Conservation (phyloP, 1,140 invertebrate species). For the Cydia amplana region DNA sequence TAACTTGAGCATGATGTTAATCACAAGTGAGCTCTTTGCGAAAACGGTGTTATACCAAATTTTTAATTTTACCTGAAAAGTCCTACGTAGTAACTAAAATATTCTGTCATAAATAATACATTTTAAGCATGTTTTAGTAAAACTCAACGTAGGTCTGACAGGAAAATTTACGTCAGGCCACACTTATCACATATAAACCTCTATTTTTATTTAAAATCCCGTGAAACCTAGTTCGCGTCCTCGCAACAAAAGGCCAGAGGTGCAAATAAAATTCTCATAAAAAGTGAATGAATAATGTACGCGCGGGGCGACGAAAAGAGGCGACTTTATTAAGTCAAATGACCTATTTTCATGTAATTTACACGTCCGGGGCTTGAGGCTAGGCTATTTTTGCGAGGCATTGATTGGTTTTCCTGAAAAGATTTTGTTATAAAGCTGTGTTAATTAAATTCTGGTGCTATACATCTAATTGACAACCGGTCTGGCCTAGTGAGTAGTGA, state of each 20-base stretch:
- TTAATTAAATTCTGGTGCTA: background rate
- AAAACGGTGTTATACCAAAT: background rate
- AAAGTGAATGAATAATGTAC: constrained; percentile 1
- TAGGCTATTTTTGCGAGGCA: background rate
- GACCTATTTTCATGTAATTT: constrained; percentile 11
- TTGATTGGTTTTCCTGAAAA: background rate
- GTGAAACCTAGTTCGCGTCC: background rate
- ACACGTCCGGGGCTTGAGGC: background rate
- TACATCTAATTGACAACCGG: too few relatives aligned
- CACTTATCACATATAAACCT: too few relatives aligned
- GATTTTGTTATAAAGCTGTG: background rate
- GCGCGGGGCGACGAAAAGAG: background rate
- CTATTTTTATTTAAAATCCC: too few relatives aligned
- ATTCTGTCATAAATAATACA: too few relatives aligned
- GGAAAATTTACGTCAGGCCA: too few relatives aligned
- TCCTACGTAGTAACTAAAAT: too few relatives aligned
- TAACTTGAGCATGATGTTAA: background rate
- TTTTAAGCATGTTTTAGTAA: too few relatives aligned
- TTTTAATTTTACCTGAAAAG: background rate
- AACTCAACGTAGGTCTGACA: too few relatives aligned
- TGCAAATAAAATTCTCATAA: background rate
- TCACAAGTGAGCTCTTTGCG: background rate
- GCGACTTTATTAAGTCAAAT: constrained; percentile 11
- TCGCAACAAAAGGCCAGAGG: constrained; percentile 2
- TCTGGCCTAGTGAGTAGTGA: too few relatives aligned